Evolutionary conservation across 2,797 vertebrate genomes (phyloP).

Genomic region (Falco columbarius): DNA sequence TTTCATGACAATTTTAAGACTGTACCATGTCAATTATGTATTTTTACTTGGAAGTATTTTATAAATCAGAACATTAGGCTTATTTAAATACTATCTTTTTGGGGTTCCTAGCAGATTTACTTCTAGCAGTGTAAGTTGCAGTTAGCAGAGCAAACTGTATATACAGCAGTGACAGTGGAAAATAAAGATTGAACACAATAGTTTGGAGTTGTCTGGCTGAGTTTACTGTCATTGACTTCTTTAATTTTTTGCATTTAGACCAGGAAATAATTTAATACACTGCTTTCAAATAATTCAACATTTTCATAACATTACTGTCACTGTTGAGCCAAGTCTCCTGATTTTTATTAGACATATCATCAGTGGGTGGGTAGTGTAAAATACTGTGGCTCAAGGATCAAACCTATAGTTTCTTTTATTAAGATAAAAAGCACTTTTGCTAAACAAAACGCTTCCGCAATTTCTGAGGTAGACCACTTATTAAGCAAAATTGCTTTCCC

Average conservation of each 20-base stretch:
- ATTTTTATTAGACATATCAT: not conserved
- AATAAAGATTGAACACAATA: not conserved
- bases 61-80: not conserved
- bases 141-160: not conserved
- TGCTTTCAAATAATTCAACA: not conserved
- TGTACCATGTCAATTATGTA: not conserved
- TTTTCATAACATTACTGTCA: not conserved
- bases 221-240: not conserved
- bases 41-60: not conserved
- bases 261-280: not conserved
- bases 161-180: not conserved
- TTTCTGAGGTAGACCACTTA: not conserved
- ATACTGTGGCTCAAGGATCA: not conserved
- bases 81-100: not conserved
- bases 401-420: not conserved
- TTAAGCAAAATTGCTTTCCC: not conserved
- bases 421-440: not conserved
- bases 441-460: not conserved
- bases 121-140: not conserved
- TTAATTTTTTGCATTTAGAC: not conserved
- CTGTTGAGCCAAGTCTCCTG: not conserved
- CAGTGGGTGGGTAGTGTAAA: not conserved
- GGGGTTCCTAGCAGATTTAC: not conserved
- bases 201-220: not conserved
- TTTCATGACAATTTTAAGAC: not conserved